Conservation (phyloP, 2,113 vertebrate species). For the Zosterops hypoxanthus region DNA sequence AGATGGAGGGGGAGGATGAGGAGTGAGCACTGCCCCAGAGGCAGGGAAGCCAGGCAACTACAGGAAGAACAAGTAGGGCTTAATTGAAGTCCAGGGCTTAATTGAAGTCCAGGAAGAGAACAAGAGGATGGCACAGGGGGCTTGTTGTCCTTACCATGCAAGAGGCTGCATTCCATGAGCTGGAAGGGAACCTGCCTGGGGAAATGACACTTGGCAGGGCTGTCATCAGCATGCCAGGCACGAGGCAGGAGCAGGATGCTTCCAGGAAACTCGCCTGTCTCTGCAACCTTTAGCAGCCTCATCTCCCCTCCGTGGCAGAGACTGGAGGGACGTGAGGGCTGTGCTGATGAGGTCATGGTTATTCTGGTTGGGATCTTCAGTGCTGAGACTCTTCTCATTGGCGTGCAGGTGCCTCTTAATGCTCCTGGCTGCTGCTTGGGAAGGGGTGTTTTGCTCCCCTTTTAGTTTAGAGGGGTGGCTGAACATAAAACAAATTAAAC, state of each 20-base stretch:
- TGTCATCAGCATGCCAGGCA: conserved; percentile 28
- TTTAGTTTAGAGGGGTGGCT: background rate
- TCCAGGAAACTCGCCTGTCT: conserved; percentile 6
- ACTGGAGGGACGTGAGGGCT: background rate
- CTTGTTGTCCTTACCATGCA: background rate
- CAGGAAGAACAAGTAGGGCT: background rate
- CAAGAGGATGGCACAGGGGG: fast-evolving
- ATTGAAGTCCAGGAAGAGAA: background rate
- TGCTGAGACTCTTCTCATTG: background rate
- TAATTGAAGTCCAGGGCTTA: background rate
- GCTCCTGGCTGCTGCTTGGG: background rate
- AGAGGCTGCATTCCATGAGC: background rate
- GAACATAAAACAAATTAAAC: background rate
- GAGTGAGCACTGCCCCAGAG: background rate
- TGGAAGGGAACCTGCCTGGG: background rate
- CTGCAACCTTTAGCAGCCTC: conserved; percentile 10
- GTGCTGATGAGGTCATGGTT: background rate
- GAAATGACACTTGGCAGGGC: background rate
- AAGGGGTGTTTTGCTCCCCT: background rate
- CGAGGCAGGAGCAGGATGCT: conserved; percentile 7
- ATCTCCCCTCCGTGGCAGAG: background rate
- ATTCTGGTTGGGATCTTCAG: background rate
- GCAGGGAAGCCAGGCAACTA: background rate
- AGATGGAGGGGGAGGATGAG: background rate
- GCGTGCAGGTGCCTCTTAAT: background rate